Conservation (phyloP, 2,797 vertebrate genomes). For the Pantherophis alleghaniensis region DNA sequence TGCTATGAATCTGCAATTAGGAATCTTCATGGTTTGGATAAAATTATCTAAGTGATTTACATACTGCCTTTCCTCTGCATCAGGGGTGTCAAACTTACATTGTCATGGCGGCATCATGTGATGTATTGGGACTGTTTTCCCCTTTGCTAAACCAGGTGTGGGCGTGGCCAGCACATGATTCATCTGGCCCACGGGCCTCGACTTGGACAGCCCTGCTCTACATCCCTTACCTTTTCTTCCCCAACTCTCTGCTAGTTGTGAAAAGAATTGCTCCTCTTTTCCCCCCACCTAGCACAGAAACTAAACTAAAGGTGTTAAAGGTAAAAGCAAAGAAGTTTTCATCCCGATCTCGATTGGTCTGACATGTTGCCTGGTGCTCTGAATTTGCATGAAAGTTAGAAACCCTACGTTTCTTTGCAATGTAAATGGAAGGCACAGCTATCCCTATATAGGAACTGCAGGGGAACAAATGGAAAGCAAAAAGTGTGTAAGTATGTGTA, state of each 20-base stretch:
- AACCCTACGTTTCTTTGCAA: not conserved
- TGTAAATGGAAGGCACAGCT: not conserved
- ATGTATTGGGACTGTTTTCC: rapidly evolving
- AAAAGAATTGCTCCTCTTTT: not conserved
- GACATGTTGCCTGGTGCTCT: not conserved
- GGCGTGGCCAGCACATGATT: no score
- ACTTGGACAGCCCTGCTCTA: not conserved
- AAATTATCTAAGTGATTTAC: not conserved
- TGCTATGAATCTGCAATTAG: not conserved
- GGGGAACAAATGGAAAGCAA: not conserved
- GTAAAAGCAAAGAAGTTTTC: not conserved
- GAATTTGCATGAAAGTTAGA: not conserved
- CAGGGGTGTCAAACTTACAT: no score
- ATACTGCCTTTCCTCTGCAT: not conserved
- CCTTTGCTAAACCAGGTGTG: no score
- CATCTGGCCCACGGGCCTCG: no score
- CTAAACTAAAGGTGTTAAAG: not conserved
- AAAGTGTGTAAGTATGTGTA: not conserved
- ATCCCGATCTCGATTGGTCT: not conserved
- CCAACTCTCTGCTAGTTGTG: not conserved
- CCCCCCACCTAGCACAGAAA: not conserved
- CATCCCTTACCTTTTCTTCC: not conserved
- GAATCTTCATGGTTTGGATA: not conserved
- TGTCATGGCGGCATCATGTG: no score
- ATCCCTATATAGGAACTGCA: not conserved